These are phyloP conservation scores for Triplophysa rosa DNA, from an alignment of 2,113 vertebrate species.

Conservation along the genomic window DNA sequence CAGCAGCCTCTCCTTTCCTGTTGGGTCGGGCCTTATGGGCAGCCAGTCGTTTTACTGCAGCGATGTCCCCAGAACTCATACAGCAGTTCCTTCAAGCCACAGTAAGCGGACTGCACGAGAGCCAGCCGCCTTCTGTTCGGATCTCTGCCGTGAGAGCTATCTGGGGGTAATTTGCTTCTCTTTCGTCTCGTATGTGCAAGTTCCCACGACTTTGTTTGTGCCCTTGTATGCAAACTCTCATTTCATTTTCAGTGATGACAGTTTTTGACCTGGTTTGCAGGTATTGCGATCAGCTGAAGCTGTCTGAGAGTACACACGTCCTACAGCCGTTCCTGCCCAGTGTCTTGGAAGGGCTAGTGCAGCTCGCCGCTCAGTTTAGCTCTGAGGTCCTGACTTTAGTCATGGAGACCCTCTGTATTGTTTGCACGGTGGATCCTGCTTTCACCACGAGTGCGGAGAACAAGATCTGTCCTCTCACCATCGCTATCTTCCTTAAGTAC, in stretches of 20 bases:
- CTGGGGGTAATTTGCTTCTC: conserved; percentile 84
- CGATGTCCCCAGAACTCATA: conserved; percentile 96
- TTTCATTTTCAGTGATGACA: neutral
- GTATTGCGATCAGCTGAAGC: conserved; percentile 97
- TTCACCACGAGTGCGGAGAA: conserved; percentile 93
- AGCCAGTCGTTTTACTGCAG: conserved; percentile 93
- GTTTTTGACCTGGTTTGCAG: conserved; percentile 63
- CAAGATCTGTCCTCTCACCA: conserved; percentile 97
- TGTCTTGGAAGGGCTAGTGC: conserved; percentile 91
- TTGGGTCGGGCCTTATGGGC: conserved; percentile 95
- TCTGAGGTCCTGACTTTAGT: conserved; percentile 95
- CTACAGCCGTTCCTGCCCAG: conserved; percentile 95
- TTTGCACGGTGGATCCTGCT: conserved; percentile 89
- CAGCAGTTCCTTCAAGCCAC: conserved; percentile 98
- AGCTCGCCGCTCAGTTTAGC: conserved; percentile 94
- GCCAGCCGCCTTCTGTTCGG: conserved; percentile 90
- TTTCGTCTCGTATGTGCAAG: no score
- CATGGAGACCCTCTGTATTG: conserved; percentile 96
- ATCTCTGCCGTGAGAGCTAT: conserved; percentile 96
- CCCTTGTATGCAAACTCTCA: neutral
- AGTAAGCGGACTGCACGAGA: conserved; percentile 92
- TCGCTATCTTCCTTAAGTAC: conserved; percentile 97
- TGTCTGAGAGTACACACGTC: conserved; percentile 91
- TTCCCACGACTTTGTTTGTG: no score
- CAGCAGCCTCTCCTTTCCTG: conserved; percentile 88